Evolutionary conservation across 2,113 vertebrate species (phyloP).

Genomic region (Natator depressus): DNA sequence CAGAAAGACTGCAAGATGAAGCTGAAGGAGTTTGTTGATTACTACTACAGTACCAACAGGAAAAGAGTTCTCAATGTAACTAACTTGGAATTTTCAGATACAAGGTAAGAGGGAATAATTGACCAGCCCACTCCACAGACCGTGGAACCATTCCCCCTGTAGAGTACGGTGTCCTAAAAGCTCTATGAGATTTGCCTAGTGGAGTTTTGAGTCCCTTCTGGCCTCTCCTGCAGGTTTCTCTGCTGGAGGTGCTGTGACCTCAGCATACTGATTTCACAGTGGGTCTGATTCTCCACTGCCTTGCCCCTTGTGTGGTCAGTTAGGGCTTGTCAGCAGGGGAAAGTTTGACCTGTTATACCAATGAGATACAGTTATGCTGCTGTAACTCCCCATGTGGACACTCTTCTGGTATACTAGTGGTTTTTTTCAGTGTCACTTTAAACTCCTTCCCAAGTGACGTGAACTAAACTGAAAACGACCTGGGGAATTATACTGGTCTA

Average conservation of each 20-base stretch:
- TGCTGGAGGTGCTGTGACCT: not conserved
- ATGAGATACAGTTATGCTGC: not conserved
- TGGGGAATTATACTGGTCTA: not conserved
- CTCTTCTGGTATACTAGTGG: not conserved
- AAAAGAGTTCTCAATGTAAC: conserved; percentile 96
- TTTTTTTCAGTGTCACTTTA: not conserved
- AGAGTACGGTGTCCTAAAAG: accelerated
- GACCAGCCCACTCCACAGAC: not conserved
- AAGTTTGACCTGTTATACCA: not conserved
- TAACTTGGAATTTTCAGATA: conserved; percentile 96
- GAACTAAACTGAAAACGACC: not conserved
- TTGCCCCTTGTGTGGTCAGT: accelerated
- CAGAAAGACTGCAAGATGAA: conserved; percentile 98
- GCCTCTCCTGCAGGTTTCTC: not conserved
- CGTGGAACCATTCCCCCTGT: not conserved
- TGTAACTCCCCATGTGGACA: not conserved
- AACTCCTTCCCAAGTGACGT: not conserved
- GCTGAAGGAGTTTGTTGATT: conserved; percentile 98
- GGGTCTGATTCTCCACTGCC: not conserved
- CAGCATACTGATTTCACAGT: not conserved
- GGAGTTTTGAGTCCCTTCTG: not conserved
- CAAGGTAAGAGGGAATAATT: conserved; percentile 78
- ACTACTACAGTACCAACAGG: conserved; percentile 97
- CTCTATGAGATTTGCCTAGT: accelerated
- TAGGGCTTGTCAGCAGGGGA: not conserved